Conservation (phyloP, 2,113 vertebrate species). For the pig (Sus scrofa) region DNA sequence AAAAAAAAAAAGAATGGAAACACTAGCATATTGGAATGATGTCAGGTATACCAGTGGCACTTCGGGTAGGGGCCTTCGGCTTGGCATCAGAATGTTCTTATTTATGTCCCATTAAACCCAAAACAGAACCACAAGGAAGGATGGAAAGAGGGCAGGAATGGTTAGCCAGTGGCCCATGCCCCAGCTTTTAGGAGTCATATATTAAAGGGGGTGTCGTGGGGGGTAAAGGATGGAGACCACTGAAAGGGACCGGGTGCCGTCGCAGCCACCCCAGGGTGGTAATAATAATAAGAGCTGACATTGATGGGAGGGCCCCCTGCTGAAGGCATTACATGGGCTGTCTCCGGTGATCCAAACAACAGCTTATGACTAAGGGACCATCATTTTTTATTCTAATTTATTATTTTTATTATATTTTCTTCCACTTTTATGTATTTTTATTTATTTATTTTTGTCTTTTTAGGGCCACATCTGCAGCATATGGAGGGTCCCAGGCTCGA, state of each 20-base stretch:
- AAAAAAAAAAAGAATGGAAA: background rate
- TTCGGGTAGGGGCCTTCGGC: background rate
- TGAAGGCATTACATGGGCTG: background rate
- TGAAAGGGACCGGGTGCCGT: rapidly evolving
- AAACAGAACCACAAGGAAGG: background rate
- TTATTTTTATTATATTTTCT: too few relatives aligned
- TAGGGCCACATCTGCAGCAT: too few relatives aligned
- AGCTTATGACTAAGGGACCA: background rate
- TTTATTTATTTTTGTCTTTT: too few relatives aligned
- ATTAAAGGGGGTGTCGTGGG: background rate
- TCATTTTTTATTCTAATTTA: too few relatives aligned
- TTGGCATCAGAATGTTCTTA: too few relatives aligned
- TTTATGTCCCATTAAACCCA: too few relatives aligned
- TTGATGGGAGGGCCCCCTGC: too few relatives aligned
- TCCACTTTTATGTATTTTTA: too few relatives aligned
- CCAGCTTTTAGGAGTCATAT: background rate
- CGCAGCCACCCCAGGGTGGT: background rate
- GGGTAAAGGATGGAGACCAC: background rate
- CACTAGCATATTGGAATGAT: rapidly evolving
- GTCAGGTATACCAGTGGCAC: rapidly evolving
- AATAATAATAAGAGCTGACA: background rate
- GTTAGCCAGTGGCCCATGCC: too few relatives aligned
- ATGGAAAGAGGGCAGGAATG: rapidly evolving
- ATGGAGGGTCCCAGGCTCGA: too few relatives aligned
- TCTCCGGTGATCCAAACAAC: background rate